Percentiles rank a stretch among this genome's conserved stretches.
These are phyloP conservation scores for Metridium senile DNA, from an alignment of 92 coral and sea anemone species.

Conservation along the genomic window DNA sequence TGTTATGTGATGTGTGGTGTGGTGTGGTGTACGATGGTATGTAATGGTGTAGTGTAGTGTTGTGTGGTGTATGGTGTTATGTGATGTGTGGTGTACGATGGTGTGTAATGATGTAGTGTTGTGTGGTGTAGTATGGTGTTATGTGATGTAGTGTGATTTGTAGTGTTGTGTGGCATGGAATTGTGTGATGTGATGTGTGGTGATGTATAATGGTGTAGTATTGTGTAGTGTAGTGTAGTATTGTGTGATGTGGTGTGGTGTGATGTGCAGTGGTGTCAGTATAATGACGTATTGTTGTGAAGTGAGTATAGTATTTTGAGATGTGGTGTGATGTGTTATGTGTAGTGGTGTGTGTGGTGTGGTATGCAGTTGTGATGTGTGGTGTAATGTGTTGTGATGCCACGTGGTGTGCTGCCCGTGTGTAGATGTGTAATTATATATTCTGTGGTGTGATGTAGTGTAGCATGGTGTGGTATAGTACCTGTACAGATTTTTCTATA, in stretches of 20 bases:
- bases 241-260: neutral
- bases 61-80: too few species aligned
- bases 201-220: too few species aligned
- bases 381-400: too few species aligned
- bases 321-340: too few species aligned
- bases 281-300: too few species aligned
- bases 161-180: neutral
- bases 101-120: neutral
- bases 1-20: neutral
- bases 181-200: neutral
- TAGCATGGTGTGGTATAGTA: constrained; percentile 3
- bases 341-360: too few species aligned
- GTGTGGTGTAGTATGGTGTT: neutral
- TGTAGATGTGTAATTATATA: neutral
- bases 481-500: constrained; percentile 95
- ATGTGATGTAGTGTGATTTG: neutral
- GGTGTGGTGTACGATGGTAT: neutral
- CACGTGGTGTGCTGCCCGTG: too few species aligned
- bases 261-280: too few species aligned
- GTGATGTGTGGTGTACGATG: neutral
- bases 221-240: neutral
- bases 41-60: neutral
- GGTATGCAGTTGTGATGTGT: too few species aligned
- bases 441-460: neutral
- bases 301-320: too few species aligned